Evolutionary conservation across 2,113 vertebrate species (phyloP), one percentile per base, ranked within the genome.

Genomic region (Epinephelus lanceolatus): DNA sequence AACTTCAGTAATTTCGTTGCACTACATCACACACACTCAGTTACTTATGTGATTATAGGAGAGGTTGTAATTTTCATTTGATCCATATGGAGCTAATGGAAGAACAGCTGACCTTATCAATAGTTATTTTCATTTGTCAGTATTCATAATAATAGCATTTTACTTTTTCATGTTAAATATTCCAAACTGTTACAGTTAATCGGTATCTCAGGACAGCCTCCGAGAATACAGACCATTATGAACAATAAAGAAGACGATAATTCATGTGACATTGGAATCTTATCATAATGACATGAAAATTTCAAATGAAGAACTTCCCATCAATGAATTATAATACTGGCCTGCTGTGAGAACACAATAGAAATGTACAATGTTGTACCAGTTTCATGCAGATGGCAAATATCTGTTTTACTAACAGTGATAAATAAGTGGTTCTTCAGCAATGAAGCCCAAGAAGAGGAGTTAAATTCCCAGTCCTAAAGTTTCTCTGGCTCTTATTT

Each of bases 401-500:
- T 21, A 52, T 52, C 18, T 25, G 45, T 56, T 53, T 37, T 23
- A 6, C 42, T 19, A 21, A 27, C 53, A 37, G 37, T 65, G 51
- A 66, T 62, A 7, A 68, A 72, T 65, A n/a, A 15, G 13, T 0
- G 4, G 71, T 81, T 66, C 12, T 82, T 62, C 19, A 27, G 47
- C 4, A 59, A 23, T 67, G 18, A 63, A 78, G 21, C 27, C 40
- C 23, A 51, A 57, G 75, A 71, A 49, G 33, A 21, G 1, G 2
- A 8, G 33, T 47, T 47, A 9, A 59, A 81, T 69, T 71, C 40
- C 23, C 13, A 67, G 7, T 37, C 53, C 30, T n/a, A 6, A 84
- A 71, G 12, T 88, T 83, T 69, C 2, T 45, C 13, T 59, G 17
- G 23, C 7, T 79, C 37, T 72, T 70, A 78, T 81, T 73, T 0